Evolutionary conservation across 2,113 vertebrate species (phyloP), one percentile per base, ranked within the genome.

Genomic region (Istiophorus platypterus): DNA sequence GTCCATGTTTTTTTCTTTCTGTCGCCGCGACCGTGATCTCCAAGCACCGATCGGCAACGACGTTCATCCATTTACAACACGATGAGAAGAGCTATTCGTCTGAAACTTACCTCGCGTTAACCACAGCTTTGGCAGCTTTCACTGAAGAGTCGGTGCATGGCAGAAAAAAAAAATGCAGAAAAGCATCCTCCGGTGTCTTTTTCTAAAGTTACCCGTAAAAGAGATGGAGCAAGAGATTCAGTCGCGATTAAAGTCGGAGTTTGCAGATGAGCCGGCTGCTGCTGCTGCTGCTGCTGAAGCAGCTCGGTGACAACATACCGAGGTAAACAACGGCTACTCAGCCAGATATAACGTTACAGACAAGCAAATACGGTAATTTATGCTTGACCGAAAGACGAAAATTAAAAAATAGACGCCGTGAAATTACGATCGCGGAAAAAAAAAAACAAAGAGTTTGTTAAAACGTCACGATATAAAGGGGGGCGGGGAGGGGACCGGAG

Each of bases 161-260:
- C 89, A 88, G 82, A 80, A 80, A 81, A 75, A 75, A 78, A 84
- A 26, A n/a, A 82, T 31, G 74, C 82, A 87, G 73, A 92, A 90
- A 87, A 87, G 64, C 85, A 88, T 90, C 84, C 75, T 87, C 74
- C 89, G 72, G 75, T 77, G 83, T 86, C 78, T 85, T 88, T 88
- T 82, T 85, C 67, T 79, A 72, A 89, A 94, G 93, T 96, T 92
- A 96, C 96, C 96, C 96, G 95, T 96, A 96, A 95, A 95, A 94
- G 91, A 88, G 72, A 88, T 80, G 85, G 80, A 82, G 86, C 80
- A 84, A 84, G 77, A 79, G 81, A 89, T 88, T 91, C 88, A 88
- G 84, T 88, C 85, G 93, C 83, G 93, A 77, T 94, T 93, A 27
- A 91, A 73, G 88, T 82, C 82, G 78, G 82, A 84, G 78, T 88